Evolutionary conservation across 2,113 vertebrate species (phyloP), one percentile per base, ranked within the genome.

Genomic region (Indri indri): DNA sequence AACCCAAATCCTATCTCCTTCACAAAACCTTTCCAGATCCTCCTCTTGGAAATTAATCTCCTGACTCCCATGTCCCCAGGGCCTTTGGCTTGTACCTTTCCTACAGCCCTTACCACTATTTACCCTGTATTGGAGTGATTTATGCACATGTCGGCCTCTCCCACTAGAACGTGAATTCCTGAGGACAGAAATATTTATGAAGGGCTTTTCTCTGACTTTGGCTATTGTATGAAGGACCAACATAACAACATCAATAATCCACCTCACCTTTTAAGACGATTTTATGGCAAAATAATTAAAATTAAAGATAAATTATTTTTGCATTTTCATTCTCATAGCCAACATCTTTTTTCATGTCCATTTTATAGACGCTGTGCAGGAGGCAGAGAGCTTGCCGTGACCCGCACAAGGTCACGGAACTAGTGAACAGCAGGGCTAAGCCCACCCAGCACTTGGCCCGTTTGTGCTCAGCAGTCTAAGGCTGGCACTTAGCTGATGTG

Each of bases 81-180:
- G 95, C 95, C 95, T 97, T 87, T 97, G 93, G 68, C 83, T 87
- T 83, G 79, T 90, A 70, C 83, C 77, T 97, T 93, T 87, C 79
- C 89, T 97, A 27, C 0, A 1, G 90, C 87, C 47, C 93, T 97
- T 97, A 97, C 93, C 96, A 97, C 96, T 71, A 80, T 97, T 97
- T 97, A 94, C 97, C 96, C 97, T 97, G 93, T 81, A 30, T 95
- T 83, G 85, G 91, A 93, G 95, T 97, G 97, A 97, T 98, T 95
- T 97, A 97, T 96, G 95, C 50, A 74, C 30, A 71, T 76, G 96
- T 93, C 96, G 97, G 83, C 63, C 86, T 97, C 57, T 93, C 74
- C 89, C 90, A n/a, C 95, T 77, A 66, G 86, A 95, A 93, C 27
- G 86, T 96, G 91, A 95, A 79, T 87, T 98, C 74, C 86, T 87